A percentile compares a stretch with the other conserved stretches of the same genome.
Conservation (phyloP, 2,888 invertebrate species). For the Amiota mariae region DNA sequence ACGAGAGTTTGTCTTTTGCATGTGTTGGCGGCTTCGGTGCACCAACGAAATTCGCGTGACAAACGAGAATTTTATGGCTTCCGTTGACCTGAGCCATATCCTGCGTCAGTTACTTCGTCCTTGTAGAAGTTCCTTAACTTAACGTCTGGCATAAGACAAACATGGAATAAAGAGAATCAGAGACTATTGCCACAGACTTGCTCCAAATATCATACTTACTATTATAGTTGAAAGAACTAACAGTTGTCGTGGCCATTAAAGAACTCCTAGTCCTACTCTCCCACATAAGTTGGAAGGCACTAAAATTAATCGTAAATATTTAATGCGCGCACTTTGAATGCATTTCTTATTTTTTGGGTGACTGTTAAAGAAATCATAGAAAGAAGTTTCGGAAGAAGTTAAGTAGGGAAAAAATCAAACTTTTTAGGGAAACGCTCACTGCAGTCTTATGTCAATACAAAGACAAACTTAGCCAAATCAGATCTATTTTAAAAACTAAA, state of each 20-base stretch:
- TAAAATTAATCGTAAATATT: conserved; percentile 74
- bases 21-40: conserved; percentile 54
- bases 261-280: conserved; percentile 31
- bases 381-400: too few relatives aligned
- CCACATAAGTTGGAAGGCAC: conserved; percentile 28
- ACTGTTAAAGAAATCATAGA: too few relatives aligned
- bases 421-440: too few relatives aligned
- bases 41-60: conserved; percentile 70
- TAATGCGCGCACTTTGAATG: conserved; percentile 64
- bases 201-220: conserved; percentile 3
- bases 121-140: background rate
- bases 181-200: conserved; percentile 6
- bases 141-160: too few relatives aligned
- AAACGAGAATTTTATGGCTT: conserved; percentile 74
- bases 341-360: background rate
- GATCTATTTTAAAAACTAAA: too few relatives aligned
- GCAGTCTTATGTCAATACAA: too few relatives aligned
- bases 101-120: conserved; percentile 45
- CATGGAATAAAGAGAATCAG: conserved; percentile 14
- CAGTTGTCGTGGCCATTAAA: conserved; percentile 66
- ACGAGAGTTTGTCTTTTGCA: conserved; percentile 65
- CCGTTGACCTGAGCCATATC: conserved; percentile 73
- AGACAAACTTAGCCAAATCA: too few relatives aligned
- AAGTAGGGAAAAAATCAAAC: too few relatives aligned
- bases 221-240: conserved; percentile 42